Conservation (phyloP, 2,797 vertebrate species). For the Pseudochromis fuscus region DNA sequence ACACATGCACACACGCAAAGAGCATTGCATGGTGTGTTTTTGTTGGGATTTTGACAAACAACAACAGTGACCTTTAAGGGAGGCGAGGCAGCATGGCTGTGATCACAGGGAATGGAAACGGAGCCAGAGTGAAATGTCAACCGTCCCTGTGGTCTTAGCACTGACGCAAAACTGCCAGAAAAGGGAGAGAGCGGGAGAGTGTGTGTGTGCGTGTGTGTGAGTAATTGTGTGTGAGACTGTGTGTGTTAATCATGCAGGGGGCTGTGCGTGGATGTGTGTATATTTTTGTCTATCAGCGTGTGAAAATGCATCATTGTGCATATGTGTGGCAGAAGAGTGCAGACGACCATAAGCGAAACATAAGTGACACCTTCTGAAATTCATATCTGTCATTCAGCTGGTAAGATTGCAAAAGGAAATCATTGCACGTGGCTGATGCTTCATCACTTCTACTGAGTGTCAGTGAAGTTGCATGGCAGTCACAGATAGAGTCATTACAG, state of each 20-base stretch:
- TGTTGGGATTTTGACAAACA: slow-evolving; percentile 87
- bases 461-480: slow-evolving; percentile 12
- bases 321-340: slow-evolving; percentile 40
- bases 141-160: slow-evolving; percentile 86
- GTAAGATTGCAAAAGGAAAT: slow-evolving; percentile 34
- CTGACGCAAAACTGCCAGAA: slow-evolving; percentile 84
- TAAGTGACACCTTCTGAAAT: slow-evolving; percentile 23
- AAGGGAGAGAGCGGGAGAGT: slow-evolving; percentile 42
- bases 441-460: slow-evolving; percentile 21
- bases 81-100: slow-evolving; percentile 85
- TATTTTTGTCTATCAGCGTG: slow-evolving; percentile 48
- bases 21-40: slow-evolving; percentile 81
- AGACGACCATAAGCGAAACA: slow-evolving; percentile 13
- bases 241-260: slow-evolving; percentile 47
- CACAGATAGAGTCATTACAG: slow-evolving; percentile 18
- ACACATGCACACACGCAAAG: slow-evolving; percentile 54
- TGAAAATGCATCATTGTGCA: slow-evolving; percentile 49
- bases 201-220: slow-evolving; percentile 24
- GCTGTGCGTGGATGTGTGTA: slow-evolving; percentile 35
- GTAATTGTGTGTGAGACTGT: slow-evolving; percentile 13
- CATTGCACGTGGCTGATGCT: slow-evolving; percentile 9
- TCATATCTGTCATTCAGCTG: slow-evolving; percentile 22
- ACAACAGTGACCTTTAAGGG: slow-evolving; percentile 88
- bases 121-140: slow-evolving; percentile 89
- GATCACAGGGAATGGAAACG: slow-evolving; percentile 88